Base-by-base conservation (phyloP, 2,113 vertebrate genomes). In the Oncorhynchus nerka region DNA sequence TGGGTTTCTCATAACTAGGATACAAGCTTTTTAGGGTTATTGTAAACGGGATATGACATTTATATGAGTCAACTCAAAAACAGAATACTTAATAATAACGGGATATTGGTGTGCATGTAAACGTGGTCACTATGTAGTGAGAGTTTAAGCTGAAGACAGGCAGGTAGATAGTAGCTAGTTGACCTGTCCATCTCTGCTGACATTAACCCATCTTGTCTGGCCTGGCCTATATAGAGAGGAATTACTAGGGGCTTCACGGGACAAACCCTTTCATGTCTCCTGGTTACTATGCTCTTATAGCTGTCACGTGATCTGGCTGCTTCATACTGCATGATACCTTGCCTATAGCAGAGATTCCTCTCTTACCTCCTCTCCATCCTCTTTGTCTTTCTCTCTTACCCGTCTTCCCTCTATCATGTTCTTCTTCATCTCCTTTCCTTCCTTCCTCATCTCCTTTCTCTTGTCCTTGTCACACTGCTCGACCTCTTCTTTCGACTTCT, bases 401-500 rank as follows among this genome's bases (percentile, higher is more conserved):
- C 11, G 49, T 15, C 15, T 19, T 19, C 49, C 49, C 49, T 55
- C 49, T 15, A 55, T 19, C 49, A 15, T 55, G 16, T 55, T 55
- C 49, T 55, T 15, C 3, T 55, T 19, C 12, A 55, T 55, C 12
- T 55, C 16, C 15, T 45, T 45, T 55, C 12, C 49, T 45, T 55
- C 12, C 49, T 55, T 55, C 51, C 34, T n/a, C 19, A 15, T 4
- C 51, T 70, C 16, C 57, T 80, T 73, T 83, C 76, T 79, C 69
- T 48, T 75, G 74, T 80, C 76, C 71, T 79, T 5, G 26, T 28
- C n/a, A 2, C 19, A 7, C 68, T 69, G 32, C 13, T 51, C 51
- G 9, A 76, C 26, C 6, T 0, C 24, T 75, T 24, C 32, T 34
- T 34, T 34, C 32, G 1, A 7, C 34, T 34, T 34, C 34, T 34